Conservation (phyloP, 2,113 vertebrate genomes). For the Tachuris rubrigastra region DNA sequence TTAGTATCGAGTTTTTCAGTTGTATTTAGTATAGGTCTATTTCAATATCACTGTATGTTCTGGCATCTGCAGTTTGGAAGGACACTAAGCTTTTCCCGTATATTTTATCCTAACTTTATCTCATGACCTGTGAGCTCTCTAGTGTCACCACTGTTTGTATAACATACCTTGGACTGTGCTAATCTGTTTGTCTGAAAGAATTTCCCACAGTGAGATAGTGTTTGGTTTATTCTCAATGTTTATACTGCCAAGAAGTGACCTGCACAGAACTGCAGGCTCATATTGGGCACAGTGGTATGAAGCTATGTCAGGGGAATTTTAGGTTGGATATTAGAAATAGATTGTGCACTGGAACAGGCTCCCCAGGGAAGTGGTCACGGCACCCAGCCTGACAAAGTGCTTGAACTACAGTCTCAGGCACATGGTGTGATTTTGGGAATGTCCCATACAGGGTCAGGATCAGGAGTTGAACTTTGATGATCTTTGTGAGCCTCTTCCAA, state of each 20-base stretch:
- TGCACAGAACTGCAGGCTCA: background rate
- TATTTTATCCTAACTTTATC: slow-evolving; percentile 21
- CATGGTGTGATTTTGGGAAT: background rate
- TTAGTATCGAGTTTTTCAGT: background rate
- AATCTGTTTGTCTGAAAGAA: slow-evolving; percentile 47
- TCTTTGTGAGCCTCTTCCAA: background rate
- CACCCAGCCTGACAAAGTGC: background rate
- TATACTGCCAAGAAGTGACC: slow-evolving; percentile 18
- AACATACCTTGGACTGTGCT: slow-evolving; percentile 22
- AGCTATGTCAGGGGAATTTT: background rate
- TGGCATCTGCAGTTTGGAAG: background rate
- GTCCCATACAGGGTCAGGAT: background rate
- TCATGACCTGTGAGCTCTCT: slow-evolving; percentile 27
- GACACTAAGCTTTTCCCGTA: background rate
- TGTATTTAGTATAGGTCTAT: background rate
- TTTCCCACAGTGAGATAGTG: slow-evolving; percentile 54
- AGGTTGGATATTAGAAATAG: background rate
- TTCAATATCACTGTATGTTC: background rate
- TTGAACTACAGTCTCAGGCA: background rate
- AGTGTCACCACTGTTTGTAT: slow-evolving; percentile 23
- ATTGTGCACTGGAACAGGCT: background rate
- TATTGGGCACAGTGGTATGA: background rate
- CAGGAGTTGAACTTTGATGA: background rate
- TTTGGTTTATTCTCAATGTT: slow-evolving; percentile 42
- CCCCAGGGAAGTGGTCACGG: background rate